Base-by-base conservation (phyloP, 2,113 vertebrate species). In the Ranitomeya variabilis region DNA sequence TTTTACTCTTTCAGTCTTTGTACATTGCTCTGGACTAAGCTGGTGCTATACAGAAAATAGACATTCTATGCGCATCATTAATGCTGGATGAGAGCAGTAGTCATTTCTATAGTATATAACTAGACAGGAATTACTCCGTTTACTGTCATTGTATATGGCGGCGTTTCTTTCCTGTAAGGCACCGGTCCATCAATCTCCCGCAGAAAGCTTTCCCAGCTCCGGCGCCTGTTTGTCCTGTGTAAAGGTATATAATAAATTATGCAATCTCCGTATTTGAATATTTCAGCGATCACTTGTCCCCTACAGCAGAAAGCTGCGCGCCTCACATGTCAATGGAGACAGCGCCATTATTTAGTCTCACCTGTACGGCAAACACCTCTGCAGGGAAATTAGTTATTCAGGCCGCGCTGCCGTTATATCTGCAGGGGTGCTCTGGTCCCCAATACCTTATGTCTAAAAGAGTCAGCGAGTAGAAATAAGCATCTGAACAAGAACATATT, bases 181-280 rank as follows among this genome's bases (percentile, higher is more conserved):
- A 37, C 60, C 15, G 15, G 37, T 18, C 62, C 51, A 87, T 87
- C 55, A 78, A 86, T 77, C 73, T 77, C 19, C 16, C 26, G 14
- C n/a, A 67, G 57, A 80, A 71, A 71, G 23, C 64, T 52, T 71
- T 81, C 3, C 2, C 21, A 59, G 16, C 26, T 6, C 55, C 51
- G 11, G 77, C 45, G 51, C 54, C 76, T 69, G 26, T 79, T 87
- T 87, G 76, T 87, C 62, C 76, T 87, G 54, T 52, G 52, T 73
- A 81, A 71, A 87, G 51, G 62, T 54, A 69, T 21, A 18, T 73
- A 80, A 81, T 80, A 87, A 87, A 87, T 82, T 87, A 87, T 81
- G 86, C 86, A 82, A 60, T 87, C 31, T 87, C 66, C 78, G 45
- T 87, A 82, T 81, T 82, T 81, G 79, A 81, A 87, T 82, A 87